These are phyloP conservation scores for Capromys pilorides DNA, from an alignment of 2,797 vertebrate species.

Conservation along the genomic window DNA sequence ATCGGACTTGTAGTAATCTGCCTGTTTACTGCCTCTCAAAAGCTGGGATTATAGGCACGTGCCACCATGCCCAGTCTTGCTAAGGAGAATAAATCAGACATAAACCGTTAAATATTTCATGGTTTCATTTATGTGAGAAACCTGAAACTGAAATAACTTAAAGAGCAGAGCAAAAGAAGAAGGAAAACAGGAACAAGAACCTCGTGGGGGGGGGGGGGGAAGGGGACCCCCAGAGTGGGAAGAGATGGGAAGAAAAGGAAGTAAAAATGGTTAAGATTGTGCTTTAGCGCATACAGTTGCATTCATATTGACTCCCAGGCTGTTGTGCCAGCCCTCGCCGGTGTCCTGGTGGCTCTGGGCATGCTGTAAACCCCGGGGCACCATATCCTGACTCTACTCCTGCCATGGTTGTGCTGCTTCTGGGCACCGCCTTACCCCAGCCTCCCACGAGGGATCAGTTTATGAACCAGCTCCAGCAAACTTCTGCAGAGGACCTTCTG, in stretches of 20 bases:
- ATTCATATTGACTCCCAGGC: background rate
- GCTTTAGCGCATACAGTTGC: too few species aligned
- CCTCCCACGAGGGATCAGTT: background rate
- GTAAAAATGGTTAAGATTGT: background rate
- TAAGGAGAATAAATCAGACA: background rate
- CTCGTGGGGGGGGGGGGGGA: background rate
- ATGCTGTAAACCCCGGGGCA: background rate
- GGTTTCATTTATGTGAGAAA: background rate
- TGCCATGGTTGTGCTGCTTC: background rate
- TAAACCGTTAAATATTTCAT: background rate
- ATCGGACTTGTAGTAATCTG: too few species aligned
- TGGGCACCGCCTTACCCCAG: background rate
- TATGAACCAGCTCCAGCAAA: background rate
- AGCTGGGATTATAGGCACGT: too few species aligned
- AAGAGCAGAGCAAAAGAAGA: background rate
- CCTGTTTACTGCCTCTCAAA: too few species aligned
- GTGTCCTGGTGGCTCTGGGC: background rate
- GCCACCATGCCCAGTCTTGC: background rate
- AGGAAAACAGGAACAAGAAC: background rate
- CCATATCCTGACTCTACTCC: background rate
- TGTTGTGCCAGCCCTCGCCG: background rate
- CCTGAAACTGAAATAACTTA: background rate
- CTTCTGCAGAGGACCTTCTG: background rate
- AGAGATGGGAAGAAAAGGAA: background rate
- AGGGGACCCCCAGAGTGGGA: background rate